Conservation (phyloP, 1,140 invertebrate genomes). For the Pogonomyrmex barbatus region DNA sequence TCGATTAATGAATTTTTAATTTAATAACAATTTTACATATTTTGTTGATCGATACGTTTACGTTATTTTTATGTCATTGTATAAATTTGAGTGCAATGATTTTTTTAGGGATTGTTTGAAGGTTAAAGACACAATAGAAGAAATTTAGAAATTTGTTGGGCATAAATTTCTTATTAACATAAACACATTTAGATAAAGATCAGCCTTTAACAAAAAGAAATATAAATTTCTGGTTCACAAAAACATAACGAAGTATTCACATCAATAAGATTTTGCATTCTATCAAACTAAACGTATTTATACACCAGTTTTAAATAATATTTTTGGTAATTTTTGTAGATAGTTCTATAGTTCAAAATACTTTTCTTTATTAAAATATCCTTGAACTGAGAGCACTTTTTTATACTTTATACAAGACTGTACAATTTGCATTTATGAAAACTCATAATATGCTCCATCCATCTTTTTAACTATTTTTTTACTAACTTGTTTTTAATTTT, state of each 20-base stretch:
- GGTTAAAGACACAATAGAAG: not conserved
- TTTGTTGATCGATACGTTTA: not conserved
- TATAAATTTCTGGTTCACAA: not conserved
- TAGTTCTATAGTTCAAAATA: not conserved
- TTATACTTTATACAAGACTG: slow-evolving; percentile 55
- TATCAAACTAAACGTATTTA: slow-evolving; percentile 12
- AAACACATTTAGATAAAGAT: not conserved
- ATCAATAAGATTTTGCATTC: slow-evolving; percentile 3
- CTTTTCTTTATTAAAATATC: slow-evolving; percentile 13
- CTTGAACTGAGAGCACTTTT: not conserved
- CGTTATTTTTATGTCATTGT: slow-evolving; percentile 10
- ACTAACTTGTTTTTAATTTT: slow-evolving; percentile 23
- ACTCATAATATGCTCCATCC: slow-evolving; percentile 5
- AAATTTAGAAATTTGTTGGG: slow-evolving; percentile 4
- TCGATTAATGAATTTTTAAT: not conserved
- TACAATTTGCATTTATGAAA: not conserved
- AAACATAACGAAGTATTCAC: slow-evolving; percentile 12
- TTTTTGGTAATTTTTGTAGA: slow-evolving; percentile 32
- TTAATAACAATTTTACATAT: not conserved
- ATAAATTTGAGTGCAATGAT: slow-evolving; percentile 19
- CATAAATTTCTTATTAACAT: not conserved
- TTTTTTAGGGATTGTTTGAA: not conserved
- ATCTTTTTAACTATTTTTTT: slow-evolving; percentile 5
- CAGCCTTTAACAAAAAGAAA: not conserved
- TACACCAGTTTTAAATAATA: slow-evolving; percentile 1